Percentiles rank a stretch among this genome's conserved stretches.
Conservation (phyloP, 2,888 invertebrate genomes). For the Syrista parreyssii region DNA sequence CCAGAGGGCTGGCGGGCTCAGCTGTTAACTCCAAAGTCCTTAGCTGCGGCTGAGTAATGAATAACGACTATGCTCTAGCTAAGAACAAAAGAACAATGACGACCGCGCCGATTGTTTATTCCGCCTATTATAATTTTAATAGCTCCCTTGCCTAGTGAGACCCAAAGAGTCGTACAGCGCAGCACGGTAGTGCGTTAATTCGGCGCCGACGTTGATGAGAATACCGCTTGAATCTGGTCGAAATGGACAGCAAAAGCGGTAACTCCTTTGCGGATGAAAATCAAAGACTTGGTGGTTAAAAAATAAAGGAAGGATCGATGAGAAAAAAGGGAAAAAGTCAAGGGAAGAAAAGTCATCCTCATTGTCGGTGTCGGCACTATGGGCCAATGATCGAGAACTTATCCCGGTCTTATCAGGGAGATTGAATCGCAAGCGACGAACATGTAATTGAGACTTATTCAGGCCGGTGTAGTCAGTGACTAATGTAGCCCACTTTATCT, state of each 20-base stretch:
- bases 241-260: background rate
- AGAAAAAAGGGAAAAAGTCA: background rate
- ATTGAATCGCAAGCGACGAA: background rate
- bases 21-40: conserved; percentile 1
- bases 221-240: background rate
- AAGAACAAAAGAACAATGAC: conserved; percentile 1
- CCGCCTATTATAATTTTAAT: conserved; percentile 2
- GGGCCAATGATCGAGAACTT: background rate
- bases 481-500: conserved; percentile 2
- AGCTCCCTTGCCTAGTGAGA: background rate
- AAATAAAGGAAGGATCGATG: background rate
- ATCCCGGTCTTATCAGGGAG: background rate
- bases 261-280: background rate
- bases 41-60: conserved; percentile 3
- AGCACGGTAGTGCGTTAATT: background rate
- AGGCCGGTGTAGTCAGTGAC: background rate
- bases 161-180: background rate
- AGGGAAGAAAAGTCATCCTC: background rate
- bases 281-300: background rate
- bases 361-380: background rate
- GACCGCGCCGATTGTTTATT: conserved; percentile 2
- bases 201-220: background rate
- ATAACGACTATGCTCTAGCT: background rate
- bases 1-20: background rate
- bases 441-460: conserved; percentile 7